These are phyloP conservation scores for Guaruba guarouba DNA, from an alignment of 2,113 vertebrate species.

Conservation along the genomic window DNA sequence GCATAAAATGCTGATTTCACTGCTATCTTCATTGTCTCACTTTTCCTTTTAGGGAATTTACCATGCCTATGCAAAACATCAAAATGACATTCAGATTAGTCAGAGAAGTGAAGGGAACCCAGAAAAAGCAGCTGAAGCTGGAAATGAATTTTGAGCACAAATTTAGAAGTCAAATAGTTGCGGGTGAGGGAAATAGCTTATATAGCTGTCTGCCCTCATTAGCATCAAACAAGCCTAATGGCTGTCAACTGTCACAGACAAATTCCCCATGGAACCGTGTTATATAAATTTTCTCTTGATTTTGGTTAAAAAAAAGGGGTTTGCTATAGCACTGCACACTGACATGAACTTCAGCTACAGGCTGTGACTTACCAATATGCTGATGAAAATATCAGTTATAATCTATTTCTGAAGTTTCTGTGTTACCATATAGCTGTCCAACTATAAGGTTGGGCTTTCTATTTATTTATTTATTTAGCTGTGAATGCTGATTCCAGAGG, in stretches of 20 bases:
- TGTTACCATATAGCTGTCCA: not conserved
- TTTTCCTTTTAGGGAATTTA: conserved; percentile 17
- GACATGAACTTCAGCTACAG: not conserved
- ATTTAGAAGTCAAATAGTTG: conserved; percentile 53
- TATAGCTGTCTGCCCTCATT: conserved; percentile 32
- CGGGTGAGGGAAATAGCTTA: not conserved
- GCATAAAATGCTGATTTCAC: not conserved
- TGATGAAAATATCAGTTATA: not conserved
- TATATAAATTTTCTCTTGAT: conserved; percentile 38
- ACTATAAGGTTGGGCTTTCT: not conserved
- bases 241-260: conserved; percentile 46
- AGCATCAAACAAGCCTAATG: conserved; percentile 43
- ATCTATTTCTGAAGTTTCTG: not conserved
- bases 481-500: not conserved
- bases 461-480: not conserved
- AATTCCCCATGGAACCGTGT: not conserved
- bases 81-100: conserved; percentile 37
- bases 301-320: not conserved
- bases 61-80: not conserved
- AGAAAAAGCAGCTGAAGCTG: conserved; percentile 26
- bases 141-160: conserved; percentile 13
- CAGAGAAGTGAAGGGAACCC: not conserved
- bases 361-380: not conserved
- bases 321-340: not conserved
- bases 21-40: not conserved